Base-by-base conservation (phyloP, 2,797 vertebrate genomes). In the Pelobates cultripes region DNA sequence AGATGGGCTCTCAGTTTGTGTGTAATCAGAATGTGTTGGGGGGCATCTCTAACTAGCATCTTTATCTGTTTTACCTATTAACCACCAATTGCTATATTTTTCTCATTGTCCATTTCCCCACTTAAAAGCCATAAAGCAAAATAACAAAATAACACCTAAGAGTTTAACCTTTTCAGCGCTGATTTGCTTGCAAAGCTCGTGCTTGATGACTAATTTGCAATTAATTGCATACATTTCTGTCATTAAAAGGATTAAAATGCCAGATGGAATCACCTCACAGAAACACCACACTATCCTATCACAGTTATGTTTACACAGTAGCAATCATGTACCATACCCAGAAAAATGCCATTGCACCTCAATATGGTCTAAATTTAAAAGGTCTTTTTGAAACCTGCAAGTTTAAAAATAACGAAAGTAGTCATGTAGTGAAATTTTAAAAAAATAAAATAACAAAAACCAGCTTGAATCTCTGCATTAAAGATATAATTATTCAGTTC, bases 1-100 rank as follows among this genome's bases (percentile, higher is more conserved):
- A 89, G 89, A 60, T 73, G 80, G 85, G 86, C 76, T 81, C 87
- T 77, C 12, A n/a, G 88, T 87, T 86, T 85, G 88, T 84, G 86
- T 81, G 53, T 86, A 84, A 85, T 86, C 88, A 80, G 41, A 78
- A 80, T 87, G 75, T 57, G 15, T 43, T 82, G 81, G 87, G 81
- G 72, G 10, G 85, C 89, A 87, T 79, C 51, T 51, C 70, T 75
- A 73, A 69, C 77, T 82, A 55, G 79, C 63, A 47, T 85, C 86
- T 79, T 85, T 77, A 44, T 45, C 77, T 86, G 78, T 80, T 75
- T 82, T 10, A 43, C 79, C 81, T 68, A 70, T 79, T 79, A 79
- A 55, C 63, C 76, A n/a, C 63, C 64, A 43, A 51, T 47, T 13
- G 28, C 2, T 76, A 40, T 64, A 7, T 64, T 64, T 64, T 64